phyloP scores from a whole-genome alignment of 2,797 vertebrate species.

The Mustela erminea region DNA sequence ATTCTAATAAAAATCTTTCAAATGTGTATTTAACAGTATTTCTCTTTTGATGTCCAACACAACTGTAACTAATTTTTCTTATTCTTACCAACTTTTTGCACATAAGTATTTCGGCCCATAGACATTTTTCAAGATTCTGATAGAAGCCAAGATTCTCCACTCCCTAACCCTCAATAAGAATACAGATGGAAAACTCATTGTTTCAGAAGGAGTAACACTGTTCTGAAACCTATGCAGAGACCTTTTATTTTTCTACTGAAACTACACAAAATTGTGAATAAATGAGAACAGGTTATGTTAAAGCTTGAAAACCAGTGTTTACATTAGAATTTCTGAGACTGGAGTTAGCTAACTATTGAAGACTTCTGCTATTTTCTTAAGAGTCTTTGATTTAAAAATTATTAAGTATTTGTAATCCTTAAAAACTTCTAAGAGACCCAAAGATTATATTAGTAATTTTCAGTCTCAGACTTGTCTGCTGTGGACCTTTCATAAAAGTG shows the following conservation, averaged over 20 bases:
- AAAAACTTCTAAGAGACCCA: neutral
- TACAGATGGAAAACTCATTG: neutral
- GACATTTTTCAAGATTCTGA: slow-evolving; percentile 3
- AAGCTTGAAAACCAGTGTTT: neutral
- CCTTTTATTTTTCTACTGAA: neutral
- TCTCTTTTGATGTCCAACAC: neutral
- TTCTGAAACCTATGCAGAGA: neutral
- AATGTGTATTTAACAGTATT: neutral
- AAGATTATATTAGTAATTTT: neutral
- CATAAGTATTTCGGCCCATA: neutral
- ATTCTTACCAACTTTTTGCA: neutral
- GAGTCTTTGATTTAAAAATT: slow-evolving; percentile 34
- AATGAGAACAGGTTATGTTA: neutral
- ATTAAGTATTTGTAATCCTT: neutral
- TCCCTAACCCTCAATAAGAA: neutral
- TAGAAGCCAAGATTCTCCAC: neutral
- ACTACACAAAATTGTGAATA: neutral
- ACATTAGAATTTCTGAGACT: neutral
- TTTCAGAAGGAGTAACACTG: neutral
- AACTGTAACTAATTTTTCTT: neutral
- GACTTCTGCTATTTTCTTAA: neutral
- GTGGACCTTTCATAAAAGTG: neutral
- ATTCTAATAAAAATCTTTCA: neutral
- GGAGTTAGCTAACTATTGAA: neutral
- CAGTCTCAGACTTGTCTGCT: neutral